phyloP scores from a whole-genome alignment of 2,888 invertebrate genomes.

The Lymantria monacha region DNA sequence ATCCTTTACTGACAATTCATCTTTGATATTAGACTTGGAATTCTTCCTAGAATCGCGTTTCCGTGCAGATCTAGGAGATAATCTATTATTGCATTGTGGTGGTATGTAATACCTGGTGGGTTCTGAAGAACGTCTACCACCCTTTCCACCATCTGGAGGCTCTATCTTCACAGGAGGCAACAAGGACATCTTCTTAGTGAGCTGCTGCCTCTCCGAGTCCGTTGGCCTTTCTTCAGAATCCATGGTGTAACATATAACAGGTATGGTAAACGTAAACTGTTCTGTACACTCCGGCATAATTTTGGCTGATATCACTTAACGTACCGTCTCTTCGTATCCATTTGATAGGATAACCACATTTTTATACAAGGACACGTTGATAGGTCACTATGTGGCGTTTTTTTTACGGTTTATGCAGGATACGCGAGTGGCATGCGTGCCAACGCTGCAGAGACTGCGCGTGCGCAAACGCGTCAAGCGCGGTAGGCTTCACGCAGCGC shows the following conservation, averaged over 20 bases:
- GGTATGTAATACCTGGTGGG: slow-evolving; percentile 71
- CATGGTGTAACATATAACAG: slow-evolving; percentile 76
- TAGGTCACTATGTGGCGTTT: slow-evolving; percentile 17
- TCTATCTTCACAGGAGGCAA: slow-evolving; percentile 74
- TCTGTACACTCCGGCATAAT: slow-evolving; percentile 79
- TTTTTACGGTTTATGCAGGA: slow-evolving; percentile 14
- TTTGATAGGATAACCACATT: slow-evolving; percentile 51
- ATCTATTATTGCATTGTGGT: slow-evolving; percentile 72
- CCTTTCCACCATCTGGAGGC: slow-evolving; percentile 64
- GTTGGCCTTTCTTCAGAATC: slow-evolving; percentile 62
- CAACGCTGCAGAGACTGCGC: slow-evolving; percentile 35
- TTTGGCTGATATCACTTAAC: slow-evolving; percentile 51
- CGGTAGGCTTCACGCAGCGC: slow-evolving; percentile 27
- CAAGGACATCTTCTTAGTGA: slow-evolving; percentile 71
- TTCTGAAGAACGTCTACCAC: slow-evolving; percentile 67
- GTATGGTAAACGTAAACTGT: slow-evolving; percentile 69
- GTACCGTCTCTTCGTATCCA: slow-evolving; percentile 21
- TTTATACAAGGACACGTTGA: slow-evolving; percentile 31
- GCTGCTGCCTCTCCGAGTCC: slow-evolving; percentile 55
- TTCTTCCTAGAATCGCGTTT: slow-evolving; percentile 64
- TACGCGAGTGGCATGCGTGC: slow-evolving; percentile 27
- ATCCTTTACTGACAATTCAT: slow-evolving; percentile 53
- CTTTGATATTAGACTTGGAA: slow-evolving; percentile 57
- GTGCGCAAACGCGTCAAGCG: slow-evolving; percentile 14
- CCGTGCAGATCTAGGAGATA: slow-evolving; percentile 72